Evolutionary conservation across 2,113 vertebrate genomes (phyloP).

Genomic region (Labrus mixtus): DNA sequence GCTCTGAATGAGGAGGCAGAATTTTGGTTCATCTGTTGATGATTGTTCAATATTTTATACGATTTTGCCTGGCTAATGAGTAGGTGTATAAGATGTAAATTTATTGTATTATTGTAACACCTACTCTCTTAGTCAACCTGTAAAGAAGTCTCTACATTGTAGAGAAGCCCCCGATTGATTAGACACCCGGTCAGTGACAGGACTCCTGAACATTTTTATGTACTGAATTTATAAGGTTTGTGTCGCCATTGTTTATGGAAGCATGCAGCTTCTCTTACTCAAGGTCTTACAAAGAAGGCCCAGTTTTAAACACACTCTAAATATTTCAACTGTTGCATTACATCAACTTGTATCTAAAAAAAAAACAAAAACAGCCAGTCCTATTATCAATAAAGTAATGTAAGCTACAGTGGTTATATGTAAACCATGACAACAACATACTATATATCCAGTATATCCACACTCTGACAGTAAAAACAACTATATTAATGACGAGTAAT

Average conservation of each 20-base stretch:
- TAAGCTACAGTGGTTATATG: slow-evolving; percentile 2
- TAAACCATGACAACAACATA: neutral
- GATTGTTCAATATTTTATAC: slow-evolving; percentile 1
- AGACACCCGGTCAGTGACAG: slow-evolving; percentile 11
- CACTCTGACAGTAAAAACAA: neutral
- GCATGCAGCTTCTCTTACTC: slow-evolving; percentile 17
- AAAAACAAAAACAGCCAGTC: neutral
- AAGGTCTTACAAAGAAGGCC: slow-evolving; percentile 10
- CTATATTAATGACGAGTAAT: neutral
- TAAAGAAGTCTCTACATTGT: neutral
- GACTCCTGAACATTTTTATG: neutral
- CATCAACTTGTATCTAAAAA: slow-evolving; percentile 4
- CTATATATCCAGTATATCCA: too few relatives aligned
- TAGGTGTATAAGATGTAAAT: slow-evolving; percentile 5
- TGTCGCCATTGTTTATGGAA: slow-evolving; percentile 1
- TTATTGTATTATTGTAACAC: slow-evolving; percentile 29
- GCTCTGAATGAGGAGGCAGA: slow-evolving; percentile 5
- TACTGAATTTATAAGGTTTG: slow-evolving; percentile 8
- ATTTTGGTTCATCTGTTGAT: neutral
- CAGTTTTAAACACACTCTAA: slow-evolving; percentile 9
- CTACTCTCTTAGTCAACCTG: slow-evolving; percentile 8
- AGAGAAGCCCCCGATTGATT: neutral
- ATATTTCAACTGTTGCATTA: neutral
- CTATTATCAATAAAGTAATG: slow-evolving; percentile 14
- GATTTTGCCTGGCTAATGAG: slow-evolving; percentile 6